Base-by-base conservation (phyloP, 1,140 invertebrate species). In the Zaprionus nigranus region DNA sequence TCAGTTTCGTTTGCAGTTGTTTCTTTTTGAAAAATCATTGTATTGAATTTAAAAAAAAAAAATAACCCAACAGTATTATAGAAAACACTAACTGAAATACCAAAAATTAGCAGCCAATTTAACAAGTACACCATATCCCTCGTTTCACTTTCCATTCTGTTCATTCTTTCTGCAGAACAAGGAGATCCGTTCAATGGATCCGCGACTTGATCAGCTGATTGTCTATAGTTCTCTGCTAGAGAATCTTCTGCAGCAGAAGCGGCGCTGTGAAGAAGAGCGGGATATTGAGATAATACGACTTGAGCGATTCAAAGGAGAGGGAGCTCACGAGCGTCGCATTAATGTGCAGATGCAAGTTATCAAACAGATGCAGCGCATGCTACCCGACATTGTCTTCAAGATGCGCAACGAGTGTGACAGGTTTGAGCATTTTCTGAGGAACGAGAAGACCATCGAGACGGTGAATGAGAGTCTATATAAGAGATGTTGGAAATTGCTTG, bases 391-490 rank as follows among this genome's bases (percentile, higher is more conserved):
- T 34, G 80, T 87, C 1, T 78, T 64, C 43, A 81, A 87, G 53
- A 43, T 87, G 74, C 83, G 84, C 49, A 88, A 88, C 38, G 74
- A 88, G 28, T 46, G 68, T 26, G 84, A 88, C 34, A 77, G 64
- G 15, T 58, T 87, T 5, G 65, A 81, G 49, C 70, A 61, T 1
- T 78, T 88, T 46, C 13, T 87, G 26, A 49, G 64, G 12, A 6
- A 30, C 30, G 61, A 81, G n/a, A 22, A 63, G 53, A 34, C 49
- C 1, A 38, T 87, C 20, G 34, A 30, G 34, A n/a, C 56, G 4
- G 46, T 88, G 5, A 57, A 88, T 59, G 26, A 9, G 0, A 6
- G 15, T 0, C 56, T 88, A 1, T 87, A 80, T 11, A 59, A 62
- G 5, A 58, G 54, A 1, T 62, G 72, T 15, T 20, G 40, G 4